Conservation (phyloP, 1,140 invertebrate genomes). For the Argopecten irradians region DNA sequence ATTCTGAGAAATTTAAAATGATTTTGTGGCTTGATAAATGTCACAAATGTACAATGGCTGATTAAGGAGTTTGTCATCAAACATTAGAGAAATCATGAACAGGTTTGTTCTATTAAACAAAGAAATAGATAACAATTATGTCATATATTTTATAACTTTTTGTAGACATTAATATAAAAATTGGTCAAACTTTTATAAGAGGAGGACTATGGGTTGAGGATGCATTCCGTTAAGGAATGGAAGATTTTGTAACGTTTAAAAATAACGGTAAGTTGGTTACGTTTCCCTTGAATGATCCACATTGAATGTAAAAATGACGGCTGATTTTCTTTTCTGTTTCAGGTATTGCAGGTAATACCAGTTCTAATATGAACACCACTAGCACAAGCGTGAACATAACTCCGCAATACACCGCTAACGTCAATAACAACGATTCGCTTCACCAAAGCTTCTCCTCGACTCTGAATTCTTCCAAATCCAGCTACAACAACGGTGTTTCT, state of each 20-base stretch:
- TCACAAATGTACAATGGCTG: neutral
- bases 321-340: neutral
- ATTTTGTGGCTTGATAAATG: no score
- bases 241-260: neutral
- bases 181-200: no score
- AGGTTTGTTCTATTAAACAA: no score
- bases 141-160: neutral
- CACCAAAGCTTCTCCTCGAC: neutral
- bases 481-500: slow-evolving; percentile 51
- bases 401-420: neutral
- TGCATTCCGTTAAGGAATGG: neutral
- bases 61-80: neutral
- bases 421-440: neutral
- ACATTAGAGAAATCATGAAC: neutral
- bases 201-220: neutral
- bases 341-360: neutral
- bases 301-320: neutral
- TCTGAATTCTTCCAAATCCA: slow-evolving; percentile 4
- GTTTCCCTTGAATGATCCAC: neutral
- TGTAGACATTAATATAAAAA: no score
- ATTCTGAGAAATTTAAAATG: no score
- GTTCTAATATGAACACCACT: neutral
- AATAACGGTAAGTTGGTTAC: neutral
- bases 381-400: neutral
- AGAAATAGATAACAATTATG: neutral